Percentiles rank a stretch among this genome's conserved stretches.
phyloP scores from a whole-genome alignment of 2,113 vertebrate genomes.

The Lepus americanus region DNA sequence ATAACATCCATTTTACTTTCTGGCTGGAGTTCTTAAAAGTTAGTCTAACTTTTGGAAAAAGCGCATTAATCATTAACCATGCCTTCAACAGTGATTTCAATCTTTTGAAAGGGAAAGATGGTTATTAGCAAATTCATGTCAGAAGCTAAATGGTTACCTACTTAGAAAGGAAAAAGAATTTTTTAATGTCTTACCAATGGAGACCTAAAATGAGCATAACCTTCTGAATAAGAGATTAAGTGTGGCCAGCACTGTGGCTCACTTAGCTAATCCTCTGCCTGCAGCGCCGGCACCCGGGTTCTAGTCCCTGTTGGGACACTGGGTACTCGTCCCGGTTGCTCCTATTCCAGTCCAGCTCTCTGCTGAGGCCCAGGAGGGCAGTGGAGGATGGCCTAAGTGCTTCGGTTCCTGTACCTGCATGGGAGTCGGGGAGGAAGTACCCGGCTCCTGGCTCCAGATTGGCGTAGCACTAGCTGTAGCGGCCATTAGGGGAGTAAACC shows the following conservation, averaged over 20 bases:
- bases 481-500: too few species aligned
- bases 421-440: too few species aligned
- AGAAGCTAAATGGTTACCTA: conserved; percentile 65
- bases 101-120: conserved; percentile 71
- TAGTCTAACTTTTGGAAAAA: conserved; percentile 77
- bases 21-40: conserved; percentile 80
- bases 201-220: conserved; percentile 35
- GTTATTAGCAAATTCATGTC: conserved; percentile 66
- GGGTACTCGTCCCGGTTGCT: too few species aligned
- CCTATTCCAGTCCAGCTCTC: too few species aligned
- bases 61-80: conserved; percentile 86
- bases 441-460: too few species aligned
- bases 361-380: too few species aligned
- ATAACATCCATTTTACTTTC: conserved; percentile 82
- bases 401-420: too few species aligned
- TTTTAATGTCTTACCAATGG: not conserved
- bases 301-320: too few species aligned
- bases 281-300: too few species aligned
- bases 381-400: too few species aligned
- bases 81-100: conserved; percentile 82
- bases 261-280: too few species aligned
- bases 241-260: not conserved
- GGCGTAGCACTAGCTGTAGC: too few species aligned
- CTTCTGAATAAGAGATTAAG: conserved; percentile 1
- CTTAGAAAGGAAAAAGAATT: not conserved